Conservation (phyloP, 2,797 vertebrate species). For the Pangasius larnaudii region DNA sequence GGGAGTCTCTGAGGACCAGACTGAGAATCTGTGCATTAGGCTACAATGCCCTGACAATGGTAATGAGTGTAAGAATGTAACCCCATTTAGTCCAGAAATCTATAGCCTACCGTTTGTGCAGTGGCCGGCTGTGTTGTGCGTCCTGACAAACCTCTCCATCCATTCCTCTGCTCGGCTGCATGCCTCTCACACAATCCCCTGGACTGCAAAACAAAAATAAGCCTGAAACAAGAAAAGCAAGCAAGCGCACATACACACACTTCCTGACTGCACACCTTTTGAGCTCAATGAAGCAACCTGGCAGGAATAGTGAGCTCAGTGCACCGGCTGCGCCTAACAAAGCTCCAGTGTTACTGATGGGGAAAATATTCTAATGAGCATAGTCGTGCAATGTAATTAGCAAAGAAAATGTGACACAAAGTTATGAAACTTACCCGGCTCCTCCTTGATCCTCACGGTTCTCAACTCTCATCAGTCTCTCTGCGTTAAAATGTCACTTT, state of each 20-base stretch:
- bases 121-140: constrained; percentile 62
- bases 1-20: not conserved
- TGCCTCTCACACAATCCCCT: constrained; percentile 65
- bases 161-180: constrained; percentile 70
- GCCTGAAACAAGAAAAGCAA: constrained; percentile 54
- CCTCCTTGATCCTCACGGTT: constrained; percentile 59
- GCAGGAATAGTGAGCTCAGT: constrained; percentile 28
- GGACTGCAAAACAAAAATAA: constrained; percentile 63
- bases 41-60: not conserved
- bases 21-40: not conserved
- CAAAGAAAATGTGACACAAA: not conserved
- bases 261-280: constrained; percentile 24
- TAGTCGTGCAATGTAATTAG: not conserved
- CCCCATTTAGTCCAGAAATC: not conserved
- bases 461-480: constrained; percentile 71
- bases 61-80: not conserved
- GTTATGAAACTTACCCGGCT: constrained; percentile 66
- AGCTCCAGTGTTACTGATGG: not conserved
- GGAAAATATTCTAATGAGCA: constrained; percentile 3
- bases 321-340: not conserved
- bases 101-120: constrained; percentile 70
- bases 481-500: not conserved
- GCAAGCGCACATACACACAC: not conserved
- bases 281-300: constrained; percentile 45
- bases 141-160: constrained; percentile 71